phyloP scores from a whole-genome alignment of 2,888 invertebrate species.

The Sycophila texana region DNA sequence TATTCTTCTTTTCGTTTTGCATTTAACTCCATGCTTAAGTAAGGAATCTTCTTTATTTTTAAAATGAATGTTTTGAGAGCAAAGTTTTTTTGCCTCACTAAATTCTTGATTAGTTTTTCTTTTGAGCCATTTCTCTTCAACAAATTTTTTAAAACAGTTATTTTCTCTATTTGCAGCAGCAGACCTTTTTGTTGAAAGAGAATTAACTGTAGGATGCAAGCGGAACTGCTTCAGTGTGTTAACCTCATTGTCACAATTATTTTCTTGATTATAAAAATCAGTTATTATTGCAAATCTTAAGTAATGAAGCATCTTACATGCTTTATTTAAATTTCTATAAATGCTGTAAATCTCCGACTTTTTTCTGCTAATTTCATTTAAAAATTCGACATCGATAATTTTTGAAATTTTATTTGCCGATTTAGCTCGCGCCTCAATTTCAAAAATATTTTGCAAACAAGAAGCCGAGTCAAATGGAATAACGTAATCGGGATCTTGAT shows the following conservation, averaged over 20 bases:
- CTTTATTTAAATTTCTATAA: constrained; percentile 80
- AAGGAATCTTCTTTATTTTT: constrained; percentile 9
- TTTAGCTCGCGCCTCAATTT: constrained; percentile 69
- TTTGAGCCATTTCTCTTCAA: constrained; percentile 15
- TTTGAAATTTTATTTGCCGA: constrained; percentile 77
- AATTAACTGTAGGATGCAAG: constrained; percentile 86
- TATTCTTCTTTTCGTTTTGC: constrained; percentile 66
- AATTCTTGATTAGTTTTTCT: constrained; percentile 41
- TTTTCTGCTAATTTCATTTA: constrained; percentile 82
- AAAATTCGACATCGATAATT: constrained; percentile 85
- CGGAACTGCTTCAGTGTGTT: constrained; percentile 75
- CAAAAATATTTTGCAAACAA: constrained; percentile 66
- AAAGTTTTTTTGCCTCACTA: constrained; percentile 25
- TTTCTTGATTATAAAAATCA: constrained; percentile 80
- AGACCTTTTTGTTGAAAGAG: constrained; percentile 14
- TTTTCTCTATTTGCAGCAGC: background rate
- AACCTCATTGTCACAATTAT: constrained; percentile 74
- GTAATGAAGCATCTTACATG: constrained; percentile 79
- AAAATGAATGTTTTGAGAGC: constrained; percentile 7
- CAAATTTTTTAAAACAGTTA: constrained; percentile 28
- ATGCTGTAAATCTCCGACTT: constrained; percentile 85
- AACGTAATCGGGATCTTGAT: constrained; percentile 72
- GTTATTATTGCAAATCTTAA: constrained; percentile 79
- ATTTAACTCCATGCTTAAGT: background rate
- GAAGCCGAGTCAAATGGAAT: constrained; percentile 63